Percentiles rank a stretch among this genome's conserved stretches.
These are phyloP conservation scores for Terrapene triunguis DNA, from an alignment of 2,113 vertebrate species.

Conservation along the genomic window DNA sequence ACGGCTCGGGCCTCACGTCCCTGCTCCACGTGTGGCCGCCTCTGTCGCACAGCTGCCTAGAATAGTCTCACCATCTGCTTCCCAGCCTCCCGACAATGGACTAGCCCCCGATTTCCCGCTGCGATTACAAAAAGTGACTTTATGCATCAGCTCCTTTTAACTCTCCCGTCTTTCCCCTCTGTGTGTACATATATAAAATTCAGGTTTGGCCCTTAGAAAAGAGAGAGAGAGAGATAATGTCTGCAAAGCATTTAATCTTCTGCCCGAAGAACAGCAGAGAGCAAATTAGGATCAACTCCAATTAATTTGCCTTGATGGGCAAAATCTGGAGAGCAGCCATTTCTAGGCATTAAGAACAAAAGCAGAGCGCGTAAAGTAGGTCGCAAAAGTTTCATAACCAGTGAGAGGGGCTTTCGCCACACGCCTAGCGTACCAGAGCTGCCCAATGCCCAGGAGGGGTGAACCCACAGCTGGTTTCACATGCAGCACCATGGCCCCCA, in stretches of 20 bases:
- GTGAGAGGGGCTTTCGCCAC: not conserved
- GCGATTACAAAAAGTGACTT: conserved; percentile 22
- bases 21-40: not conserved
- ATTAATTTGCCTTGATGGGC: conserved; percentile 74
- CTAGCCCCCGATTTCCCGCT: not conserved
- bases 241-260: conserved; percentile 82
- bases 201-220: conserved; percentile 46
- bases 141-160: not conserved
- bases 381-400: conserved; percentile 71
- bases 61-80: conserved; percentile 44
- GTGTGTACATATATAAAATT: not conserved
- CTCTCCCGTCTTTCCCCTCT: conserved; percentile 35
- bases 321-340: conserved; percentile 77
- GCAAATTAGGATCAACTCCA: conserved; percentile 81
- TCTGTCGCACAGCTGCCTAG: not conserved
- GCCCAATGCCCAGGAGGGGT: not conserved
- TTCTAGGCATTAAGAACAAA: conserved; percentile 79
- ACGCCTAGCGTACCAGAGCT: fast-evolving
- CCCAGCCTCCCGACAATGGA: fast-evolving
- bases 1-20: fast-evolving
- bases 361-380: conserved; percentile 79
- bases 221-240: conserved; percentile 74
- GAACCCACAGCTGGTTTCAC: too few relatives aligned
- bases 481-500: not conserved
- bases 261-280: conserved; percentile 77